Percentiles rank a stretch among this genome's conserved stretches.
These are phyloP conservation scores for Apamea epomidion DNA, from an alignment of 2,888 invertebrate species.

Conservation along the genomic window DNA sequence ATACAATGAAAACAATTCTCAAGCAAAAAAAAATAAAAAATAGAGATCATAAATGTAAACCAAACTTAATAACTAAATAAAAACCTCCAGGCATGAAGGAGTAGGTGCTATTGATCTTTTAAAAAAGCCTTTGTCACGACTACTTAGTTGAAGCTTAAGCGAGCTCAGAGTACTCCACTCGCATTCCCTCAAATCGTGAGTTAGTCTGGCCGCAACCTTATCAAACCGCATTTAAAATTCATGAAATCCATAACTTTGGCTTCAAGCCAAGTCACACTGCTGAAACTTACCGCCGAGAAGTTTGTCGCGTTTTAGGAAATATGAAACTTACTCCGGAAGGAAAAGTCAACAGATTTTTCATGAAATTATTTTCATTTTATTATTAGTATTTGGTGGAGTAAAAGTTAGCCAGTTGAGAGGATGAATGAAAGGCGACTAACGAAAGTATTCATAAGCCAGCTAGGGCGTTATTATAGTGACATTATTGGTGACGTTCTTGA, in stretches of 20 bases:
- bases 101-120: neutral
- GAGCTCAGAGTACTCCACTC: neutral
- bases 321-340: slow-evolving; percentile 32
- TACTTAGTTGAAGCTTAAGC: neutral
- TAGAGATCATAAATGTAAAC: too few species aligned
- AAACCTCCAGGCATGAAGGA: too few species aligned
- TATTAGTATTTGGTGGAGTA: neutral
- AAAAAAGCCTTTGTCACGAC: neutral
- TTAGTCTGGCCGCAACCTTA: slow-evolving; percentile 33
- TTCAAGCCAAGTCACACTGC: slow-evolving; percentile 50
- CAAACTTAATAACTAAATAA: too few species aligned
- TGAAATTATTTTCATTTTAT: slow-evolving; percentile 29
- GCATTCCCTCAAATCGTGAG: neutral
- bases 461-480: too few species aligned
- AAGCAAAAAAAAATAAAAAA: too few species aligned
- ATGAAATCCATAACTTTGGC: slow-evolving; percentile 58
- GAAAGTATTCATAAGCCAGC: too few species aligned
- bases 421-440: too few species aligned
- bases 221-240: slow-evolving; percentile 54
- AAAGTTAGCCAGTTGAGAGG: neutral
- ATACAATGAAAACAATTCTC: too few species aligned
- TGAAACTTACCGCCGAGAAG: slow-evolving; percentile 38
- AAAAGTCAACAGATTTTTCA: slow-evolving; percentile 42
- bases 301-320: slow-evolving; percentile 44
- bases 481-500: too few species aligned